Evolutionary conservation across 2,113 vertebrate genomes (phyloP).

Genomic region (Embiotoca jacksoni): DNA sequence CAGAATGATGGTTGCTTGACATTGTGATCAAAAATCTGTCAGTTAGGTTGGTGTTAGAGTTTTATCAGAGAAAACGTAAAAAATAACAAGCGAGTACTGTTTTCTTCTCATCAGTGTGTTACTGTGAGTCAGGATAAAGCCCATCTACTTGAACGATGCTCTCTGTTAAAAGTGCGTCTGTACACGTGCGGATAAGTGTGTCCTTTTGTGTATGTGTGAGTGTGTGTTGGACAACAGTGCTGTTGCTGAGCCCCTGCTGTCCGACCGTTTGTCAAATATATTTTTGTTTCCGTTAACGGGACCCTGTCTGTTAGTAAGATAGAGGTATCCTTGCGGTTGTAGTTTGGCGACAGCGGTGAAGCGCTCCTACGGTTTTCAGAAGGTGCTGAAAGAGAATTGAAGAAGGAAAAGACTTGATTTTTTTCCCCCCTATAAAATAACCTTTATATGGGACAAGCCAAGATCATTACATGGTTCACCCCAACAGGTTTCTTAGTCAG

Average conservation of each 20-base stretch:
- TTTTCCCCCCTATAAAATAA: slow-evolving; percentile 24
- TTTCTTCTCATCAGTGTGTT: slow-evolving; percentile 76
- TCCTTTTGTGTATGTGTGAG: slow-evolving; percentile 32
- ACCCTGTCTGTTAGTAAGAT: slow-evolving; percentile 34
- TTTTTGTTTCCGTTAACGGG: slow-evolving; percentile 37
- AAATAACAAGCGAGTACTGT: slow-evolving; percentile 67
- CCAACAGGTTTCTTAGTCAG: slow-evolving; percentile 27
- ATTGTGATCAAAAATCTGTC: slow-evolving; percentile 70
- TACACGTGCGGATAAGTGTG: slow-evolving; percentile 38
- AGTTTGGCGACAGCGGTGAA: slow-evolving; percentile 15
- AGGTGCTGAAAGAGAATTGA: slow-evolving; percentile 44
- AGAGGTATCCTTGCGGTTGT: slow-evolving; percentile 28
- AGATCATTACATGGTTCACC: slow-evolving; percentile 40
- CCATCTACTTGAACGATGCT: slow-evolving; percentile 81
- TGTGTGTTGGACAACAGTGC: slow-evolving; percentile 73
- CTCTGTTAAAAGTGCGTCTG: slow-evolving; percentile 70
- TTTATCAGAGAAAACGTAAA: slow-evolving; percentile 63
- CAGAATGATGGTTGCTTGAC: slow-evolving; percentile 66
- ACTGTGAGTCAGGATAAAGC: slow-evolving; percentile 81
- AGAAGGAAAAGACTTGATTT: slow-evolving; percentile 38
- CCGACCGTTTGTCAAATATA: slow-evolving; percentile 36
- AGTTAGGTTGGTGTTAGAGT: slow-evolving; percentile 73
- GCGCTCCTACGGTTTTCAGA: slow-evolving; percentile 45
- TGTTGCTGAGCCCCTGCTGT: slow-evolving; percentile 76
- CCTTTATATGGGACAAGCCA: slow-evolving; percentile 30